Base-by-base conservation (phyloP, 2,113 vertebrate species). In the Lepisosteus osseus region DNA sequence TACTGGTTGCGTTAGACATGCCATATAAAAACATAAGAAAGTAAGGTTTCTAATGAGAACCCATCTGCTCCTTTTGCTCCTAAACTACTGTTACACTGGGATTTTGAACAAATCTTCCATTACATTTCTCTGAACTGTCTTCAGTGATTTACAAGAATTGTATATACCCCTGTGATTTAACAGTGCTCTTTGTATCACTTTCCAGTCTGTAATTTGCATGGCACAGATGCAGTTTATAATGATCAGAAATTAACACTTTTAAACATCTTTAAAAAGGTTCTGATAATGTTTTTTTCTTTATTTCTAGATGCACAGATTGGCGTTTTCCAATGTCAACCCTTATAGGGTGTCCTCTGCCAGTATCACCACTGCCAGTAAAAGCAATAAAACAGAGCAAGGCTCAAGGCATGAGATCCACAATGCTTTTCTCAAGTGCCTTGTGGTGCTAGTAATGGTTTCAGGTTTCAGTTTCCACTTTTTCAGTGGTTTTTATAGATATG, bases 291-390 rank as follows among this genome's bases (percentile, higher is more conserved):
- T 72, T 75, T 63, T 70, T 68, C 67, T 70, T 44, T 14, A 14
- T 69, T 75, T 55, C 59, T 70, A 76, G 78, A 71, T 80, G 72
- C 64, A 17, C 54, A 72, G 69, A 74, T 76, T 67, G 74, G 64
- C 78, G 65, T 11, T 66, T 66, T 74, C 54, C 69, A 73, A 12
- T 61, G 54, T 79, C 71, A 66, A 86, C 87, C 85, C 78, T 85
- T 83, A 67, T 86, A 84, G 86, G 84, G 86, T 84, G 82, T 73
- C 80, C 74, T 72, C 63, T 61, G 77, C 81, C 75, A 68, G 75
- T 61, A 70, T 74, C 54, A 61, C 69, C 56, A 73, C 78, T 54
- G 74, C 75, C 68, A 41, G 56, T 63, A 74, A 56, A 70, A 74
- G 72, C 70, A 59, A 54, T 72, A 42, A 65, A 61, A 80, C 68